Evolutionary conservation across 2,113 vertebrate species (phyloP).

Genomic region (Marcusenius ussheri): DNA sequence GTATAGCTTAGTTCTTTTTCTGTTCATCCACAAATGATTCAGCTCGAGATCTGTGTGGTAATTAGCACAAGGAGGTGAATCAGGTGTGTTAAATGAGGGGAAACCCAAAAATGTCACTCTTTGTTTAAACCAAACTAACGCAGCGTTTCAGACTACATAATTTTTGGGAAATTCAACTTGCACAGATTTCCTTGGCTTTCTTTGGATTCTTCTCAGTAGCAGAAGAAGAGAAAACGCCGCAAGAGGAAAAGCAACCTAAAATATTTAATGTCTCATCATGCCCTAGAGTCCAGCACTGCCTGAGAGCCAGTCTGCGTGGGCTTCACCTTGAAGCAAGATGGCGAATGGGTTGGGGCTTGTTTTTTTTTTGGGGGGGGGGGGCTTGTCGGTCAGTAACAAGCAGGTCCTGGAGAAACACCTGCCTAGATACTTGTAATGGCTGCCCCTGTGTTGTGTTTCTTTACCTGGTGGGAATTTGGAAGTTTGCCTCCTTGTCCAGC

Average conservation of each 20-base stretch:
- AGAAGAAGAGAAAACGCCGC: background rate
- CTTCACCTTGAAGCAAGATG: background rate
- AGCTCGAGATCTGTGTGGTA: no score
- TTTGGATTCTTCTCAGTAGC: constrained; percentile 3
- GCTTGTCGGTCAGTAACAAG: constrained; percentile 48
- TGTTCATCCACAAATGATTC: no score
- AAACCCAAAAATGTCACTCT: background rate
- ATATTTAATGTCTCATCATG: constrained; percentile 22
- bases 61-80: no score
- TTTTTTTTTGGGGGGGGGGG: constrained; percentile 12
- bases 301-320: background rate
- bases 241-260: background rate
- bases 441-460: constrained; percentile 34
- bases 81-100: no score
- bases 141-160: background rate
- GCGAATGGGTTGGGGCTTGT: background rate
- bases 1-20: no score
- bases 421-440: constrained; percentile 49
- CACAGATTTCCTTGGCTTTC: background rate
- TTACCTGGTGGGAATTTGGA: constrained; percentile 72
- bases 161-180: background rate
- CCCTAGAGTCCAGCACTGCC: background rate
- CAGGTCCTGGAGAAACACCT: constrained; percentile 45
- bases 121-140: background rate
- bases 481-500: constrained; percentile 68